Evolutionary conservation across 2,797 vertebrate species (phyloP).

Genomic region (Myotis findleyi): DNA sequence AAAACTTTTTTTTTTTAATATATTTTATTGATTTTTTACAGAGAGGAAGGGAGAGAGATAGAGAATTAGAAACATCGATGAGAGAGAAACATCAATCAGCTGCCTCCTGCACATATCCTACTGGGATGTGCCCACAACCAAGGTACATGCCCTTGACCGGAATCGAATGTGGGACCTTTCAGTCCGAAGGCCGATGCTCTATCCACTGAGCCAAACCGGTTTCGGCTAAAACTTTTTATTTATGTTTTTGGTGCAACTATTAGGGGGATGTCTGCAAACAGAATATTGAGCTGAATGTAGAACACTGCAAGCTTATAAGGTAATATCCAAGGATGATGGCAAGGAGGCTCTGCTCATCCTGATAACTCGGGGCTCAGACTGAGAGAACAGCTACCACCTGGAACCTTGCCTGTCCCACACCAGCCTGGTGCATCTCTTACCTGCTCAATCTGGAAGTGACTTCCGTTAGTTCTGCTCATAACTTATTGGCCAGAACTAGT

Average conservation of each 20-base stretch:
- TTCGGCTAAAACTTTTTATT: background rate
- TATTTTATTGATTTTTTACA: too few species aligned
- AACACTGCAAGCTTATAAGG: background rate
- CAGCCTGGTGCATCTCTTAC: background rate
- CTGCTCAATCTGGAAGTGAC: background rate
- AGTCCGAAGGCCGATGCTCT: too few species aligned
- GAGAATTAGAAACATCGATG: too few species aligned
- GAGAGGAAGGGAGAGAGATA: too few species aligned
- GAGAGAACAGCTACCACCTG: background rate
- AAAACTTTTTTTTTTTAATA: background rate
- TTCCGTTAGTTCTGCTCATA: background rate
- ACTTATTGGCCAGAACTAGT: background rate
- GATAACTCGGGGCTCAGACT: background rate
- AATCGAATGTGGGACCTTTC: too few species aligned
- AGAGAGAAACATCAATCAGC: too few species aligned
- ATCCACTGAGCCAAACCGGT: too few species aligned
- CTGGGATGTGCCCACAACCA: too few species aligned
- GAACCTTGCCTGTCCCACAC: background rate
- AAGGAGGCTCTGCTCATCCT: too few species aligned
- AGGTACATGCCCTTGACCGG: too few species aligned
- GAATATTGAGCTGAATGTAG: background rate
- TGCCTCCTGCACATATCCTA: too few species aligned
- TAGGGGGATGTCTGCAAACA: background rate
- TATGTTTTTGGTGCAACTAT: background rate
- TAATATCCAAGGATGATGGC: background rate